Evolutionary conservation across 2,113 vertebrate genomes (phyloP).

Genomic region (Motacilla alba): DNA sequence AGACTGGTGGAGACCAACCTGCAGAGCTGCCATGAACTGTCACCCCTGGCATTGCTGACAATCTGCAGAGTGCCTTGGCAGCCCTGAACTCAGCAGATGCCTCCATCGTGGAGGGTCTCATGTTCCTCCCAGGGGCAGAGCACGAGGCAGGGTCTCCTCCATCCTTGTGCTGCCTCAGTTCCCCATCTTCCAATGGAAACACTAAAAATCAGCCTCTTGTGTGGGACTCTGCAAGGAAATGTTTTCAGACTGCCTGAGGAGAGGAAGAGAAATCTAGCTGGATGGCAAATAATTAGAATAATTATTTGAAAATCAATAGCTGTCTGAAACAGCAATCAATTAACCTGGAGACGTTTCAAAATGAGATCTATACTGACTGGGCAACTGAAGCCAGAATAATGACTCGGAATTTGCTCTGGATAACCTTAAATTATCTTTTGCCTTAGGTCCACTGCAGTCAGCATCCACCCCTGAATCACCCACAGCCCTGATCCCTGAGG

Average conservation of each 20-base stretch:
- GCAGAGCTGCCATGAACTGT: not conserved
- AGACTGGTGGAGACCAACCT: not conserved
- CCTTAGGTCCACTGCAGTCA: not conserved
- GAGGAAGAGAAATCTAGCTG: not conserved
- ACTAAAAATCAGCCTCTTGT: not conserved
- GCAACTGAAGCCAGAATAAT: not conserved
- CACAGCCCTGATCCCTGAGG: not conserved
- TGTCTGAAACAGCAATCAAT: conserved; percentile 14
- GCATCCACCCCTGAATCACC: not conserved
- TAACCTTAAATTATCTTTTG: not conserved
- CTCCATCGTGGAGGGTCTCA: fast-evolving
- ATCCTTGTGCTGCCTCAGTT: not conserved
- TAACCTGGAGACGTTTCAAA: conserved; percentile 1
- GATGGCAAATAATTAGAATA: conserved; percentile 21
- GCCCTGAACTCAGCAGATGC: not conserved
- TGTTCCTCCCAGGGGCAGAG: not conserved
- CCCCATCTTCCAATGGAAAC: not conserved
- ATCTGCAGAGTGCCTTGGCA: not conserved
- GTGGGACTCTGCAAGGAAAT: not conserved
- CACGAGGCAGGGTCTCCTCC: not conserved
- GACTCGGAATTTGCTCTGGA: not conserved
- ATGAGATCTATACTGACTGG: not conserved
- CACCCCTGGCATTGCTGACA: not conserved
- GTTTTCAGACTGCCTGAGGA: not conserved
- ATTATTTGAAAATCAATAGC: conserved; percentile 44